Evolutionary conservation across 2,888 invertebrate species (phyloP).

Genomic region (Drosophila subsilvestris): DNA sequence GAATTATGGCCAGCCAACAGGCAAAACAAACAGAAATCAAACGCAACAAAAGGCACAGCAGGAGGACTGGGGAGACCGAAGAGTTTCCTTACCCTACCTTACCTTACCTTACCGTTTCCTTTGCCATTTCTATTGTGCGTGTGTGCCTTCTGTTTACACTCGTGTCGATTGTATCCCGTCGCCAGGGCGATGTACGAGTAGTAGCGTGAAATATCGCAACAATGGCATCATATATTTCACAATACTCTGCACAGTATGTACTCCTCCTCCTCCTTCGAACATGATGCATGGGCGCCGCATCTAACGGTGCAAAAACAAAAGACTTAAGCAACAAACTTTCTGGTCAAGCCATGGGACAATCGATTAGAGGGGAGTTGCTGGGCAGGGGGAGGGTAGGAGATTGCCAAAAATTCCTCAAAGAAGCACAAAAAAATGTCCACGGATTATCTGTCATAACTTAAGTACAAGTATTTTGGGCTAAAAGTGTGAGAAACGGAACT

Average conservation of each 20-base stretch:
- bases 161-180: slow-evolving; percentile 35
- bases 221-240: slow-evolving; percentile 72
- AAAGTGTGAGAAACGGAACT: background rate
- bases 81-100: slow-evolving; percentile 4
- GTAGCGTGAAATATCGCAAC: slow-evolving; percentile 66
- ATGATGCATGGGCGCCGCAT: slow-evolving; percentile 63
- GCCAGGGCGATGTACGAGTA: slow-evolving; percentile 15
- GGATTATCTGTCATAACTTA: background rate
- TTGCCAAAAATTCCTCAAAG: background rate
- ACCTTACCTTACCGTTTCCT: background rate
- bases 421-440: background rate
- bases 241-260: slow-evolving; percentile 15
- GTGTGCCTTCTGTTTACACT: slow-evolving; percentile 53
- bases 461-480: background rate
- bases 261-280: slow-evolving; percentile 57
- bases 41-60: slow-evolving; percentile 51
- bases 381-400: background rate
- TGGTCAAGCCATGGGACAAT: slow-evolving; percentile 13
- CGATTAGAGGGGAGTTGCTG: slow-evolving; percentile 1
- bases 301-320: slow-evolving; percentile 66
- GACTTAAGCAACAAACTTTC: slow-evolving; percentile 58
- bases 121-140: slow-evolving; percentile 63
- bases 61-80: background rate
- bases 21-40: slow-evolving; percentile 75
- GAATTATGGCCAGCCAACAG: slow-evolving; percentile 67